These are phyloP conservation scores for Nephila pilipes DNA, from an alignment of 1,140 invertebrate genomes.

Conservation along the genomic window DNA sequence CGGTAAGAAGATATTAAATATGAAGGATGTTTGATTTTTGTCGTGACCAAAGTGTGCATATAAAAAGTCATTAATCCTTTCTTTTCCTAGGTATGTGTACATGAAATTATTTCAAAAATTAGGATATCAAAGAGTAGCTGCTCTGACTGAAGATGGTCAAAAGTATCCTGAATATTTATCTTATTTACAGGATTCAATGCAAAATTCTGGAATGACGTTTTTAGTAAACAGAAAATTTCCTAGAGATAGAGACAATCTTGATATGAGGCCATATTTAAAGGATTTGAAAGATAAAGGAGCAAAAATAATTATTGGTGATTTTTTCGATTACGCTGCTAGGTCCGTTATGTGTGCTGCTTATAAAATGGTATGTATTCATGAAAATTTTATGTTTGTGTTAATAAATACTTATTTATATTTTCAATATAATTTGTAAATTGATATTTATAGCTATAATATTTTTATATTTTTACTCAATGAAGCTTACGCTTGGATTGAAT, in stretches of 20 bases:
- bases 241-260: constrained; percentile 79
- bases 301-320: constrained; percentile 90
- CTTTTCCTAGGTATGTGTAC: constrained; percentile 85
- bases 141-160: constrained; percentile 89
- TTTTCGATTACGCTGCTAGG: constrained; percentile 86
- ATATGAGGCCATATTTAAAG: constrained; percentile 85
- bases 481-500: too few species aligned
- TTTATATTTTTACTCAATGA: too few species aligned
- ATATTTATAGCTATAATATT: too few species aligned
- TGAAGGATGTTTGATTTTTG: background rate
- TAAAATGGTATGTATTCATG: constrained; percentile 83
- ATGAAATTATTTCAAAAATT: constrained; percentile 85
- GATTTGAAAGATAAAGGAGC: constrained; percentile 86
- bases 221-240: constrained; percentile 88
- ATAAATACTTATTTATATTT: too few species aligned
- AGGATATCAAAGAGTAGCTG: constrained; percentile 87
- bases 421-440: too few species aligned
- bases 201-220: constrained; percentile 85
- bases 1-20: constrained; percentile 81
- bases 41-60: background rate
- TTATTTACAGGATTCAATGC: constrained; percentile 86
- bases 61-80: background rate
- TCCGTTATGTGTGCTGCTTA: constrained; percentile 89
- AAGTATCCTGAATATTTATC: constrained; percentile 91
- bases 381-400: too few species aligned